These are phyloP conservation scores for Manis crassicaudata DNA, from an alignment of 2,797 vertebrate species.

Conservation along the genomic window DNA sequence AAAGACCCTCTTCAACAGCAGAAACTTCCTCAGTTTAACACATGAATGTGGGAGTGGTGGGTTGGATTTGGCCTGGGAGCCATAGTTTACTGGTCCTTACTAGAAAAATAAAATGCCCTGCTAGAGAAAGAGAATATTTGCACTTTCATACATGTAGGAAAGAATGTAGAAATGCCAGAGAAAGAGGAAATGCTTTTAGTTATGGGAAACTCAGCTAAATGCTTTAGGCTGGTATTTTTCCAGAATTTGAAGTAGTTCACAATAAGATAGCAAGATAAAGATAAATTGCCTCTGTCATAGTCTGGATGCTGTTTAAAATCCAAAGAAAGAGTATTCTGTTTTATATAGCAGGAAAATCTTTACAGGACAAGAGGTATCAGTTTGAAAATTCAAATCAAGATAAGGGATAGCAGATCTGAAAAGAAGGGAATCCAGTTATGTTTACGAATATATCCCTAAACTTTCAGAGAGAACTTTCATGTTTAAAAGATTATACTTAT, in stretches of 20 bases:
- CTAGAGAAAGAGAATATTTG: slow-evolving; percentile 6
- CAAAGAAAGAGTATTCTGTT: slow-evolving; percentile 27
- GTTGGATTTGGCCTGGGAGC: slow-evolving; percentile 72
- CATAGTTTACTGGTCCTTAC: background rate
- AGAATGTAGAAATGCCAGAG: background rate
- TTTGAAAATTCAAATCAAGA: slow-evolving; percentile 36
- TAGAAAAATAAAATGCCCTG: slow-evolving; percentile 70
- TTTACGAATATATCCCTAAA: slow-evolving; percentile 44
- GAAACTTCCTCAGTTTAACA: slow-evolving; percentile 18
- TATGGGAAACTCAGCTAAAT: background rate
- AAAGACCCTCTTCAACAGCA: slow-evolving; percentile 3
- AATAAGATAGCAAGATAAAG: slow-evolving; percentile 39
- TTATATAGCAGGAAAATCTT: slow-evolving; percentile 27
- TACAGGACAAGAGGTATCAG: background rate
- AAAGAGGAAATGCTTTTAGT: slow-evolving; percentile 13
- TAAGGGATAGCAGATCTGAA: background rate
- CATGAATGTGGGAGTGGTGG: background rate
- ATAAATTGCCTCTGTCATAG: slow-evolving; percentile 11
- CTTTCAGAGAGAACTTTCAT: slow-evolving; percentile 1
- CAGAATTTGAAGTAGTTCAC: background rate
- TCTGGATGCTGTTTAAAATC: slow-evolving; percentile 39
- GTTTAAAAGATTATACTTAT: slow-evolving; percentile 29
- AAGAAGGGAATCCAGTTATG: background rate
- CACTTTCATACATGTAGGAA: background rate
- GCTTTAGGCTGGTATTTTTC: background rate